These are phyloP conservation scores for Aplodontia rufa DNA, from an alignment of 2,113 vertebrate species.

Conservation along the genomic window DNA sequence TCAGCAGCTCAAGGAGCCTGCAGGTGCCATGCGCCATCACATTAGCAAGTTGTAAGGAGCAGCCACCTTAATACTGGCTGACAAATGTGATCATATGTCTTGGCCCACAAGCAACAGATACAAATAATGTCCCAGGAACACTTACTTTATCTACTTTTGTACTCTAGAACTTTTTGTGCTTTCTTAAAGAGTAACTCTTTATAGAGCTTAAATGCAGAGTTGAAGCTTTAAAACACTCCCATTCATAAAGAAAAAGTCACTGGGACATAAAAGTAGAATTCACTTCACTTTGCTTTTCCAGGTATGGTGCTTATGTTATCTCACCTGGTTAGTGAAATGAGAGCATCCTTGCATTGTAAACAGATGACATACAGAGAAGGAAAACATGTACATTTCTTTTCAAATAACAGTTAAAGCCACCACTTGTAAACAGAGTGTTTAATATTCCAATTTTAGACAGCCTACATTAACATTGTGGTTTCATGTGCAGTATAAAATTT, in stretches of 20 bases:
- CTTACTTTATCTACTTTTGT: constrained; percentile 44
- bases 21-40: constrained; percentile 87
- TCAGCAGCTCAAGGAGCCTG: constrained; percentile 80
- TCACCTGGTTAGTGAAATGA: constrained; percentile 66
- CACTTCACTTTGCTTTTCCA: constrained; percentile 44
- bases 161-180: background rate
- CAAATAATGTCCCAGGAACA: constrained; percentile 18
- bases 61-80: constrained; percentile 57
- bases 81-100: background rate
- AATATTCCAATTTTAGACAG: constrained; percentile 77
- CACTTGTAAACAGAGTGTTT: constrained; percentile 74
- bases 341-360: constrained; percentile 54
- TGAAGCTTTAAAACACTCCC: constrained; percentile 32
- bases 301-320: constrained; percentile 51
- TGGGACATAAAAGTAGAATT: constrained; percentile 46
- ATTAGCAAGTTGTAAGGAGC: constrained; percentile 76
- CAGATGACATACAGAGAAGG: constrained; percentile 71
- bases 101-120: background rate
- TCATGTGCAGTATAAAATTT: constrained; percentile 77
- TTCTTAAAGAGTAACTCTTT: constrained; percentile 47
- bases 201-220: constrained; percentile 66
- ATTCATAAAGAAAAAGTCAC: constrained; percentile 57
- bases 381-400: constrained; percentile 61
- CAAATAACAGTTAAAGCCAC: constrained; percentile 47
- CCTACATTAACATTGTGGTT: constrained; percentile 75